Evolutionary conservation across 2,888 invertebrate species (phyloP), one percentile per base, ranked within the genome.

Genomic region (Andrena camellia): DNA sequence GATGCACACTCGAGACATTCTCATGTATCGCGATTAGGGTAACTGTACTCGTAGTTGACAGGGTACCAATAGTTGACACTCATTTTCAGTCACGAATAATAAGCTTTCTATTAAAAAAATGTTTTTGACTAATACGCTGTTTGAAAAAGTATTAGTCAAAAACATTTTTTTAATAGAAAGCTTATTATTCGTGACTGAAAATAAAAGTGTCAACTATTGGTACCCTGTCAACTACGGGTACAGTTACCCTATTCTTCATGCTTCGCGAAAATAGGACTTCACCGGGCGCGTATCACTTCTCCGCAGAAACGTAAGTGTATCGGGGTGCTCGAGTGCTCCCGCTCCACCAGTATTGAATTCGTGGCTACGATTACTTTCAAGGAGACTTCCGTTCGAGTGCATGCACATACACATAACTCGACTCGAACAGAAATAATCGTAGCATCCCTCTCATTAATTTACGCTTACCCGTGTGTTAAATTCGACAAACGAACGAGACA

Each of bases 1-100:
- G 70, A 67, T 42, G 33, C 60, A 66, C 57, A 66, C 66, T 72
- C 48, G 70, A 70, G 79, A 83, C 52, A 83, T 76, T 71, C 73
- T 79, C 63, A 73, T 67, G 73, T 70, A 52, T 54, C 48, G 66
- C 80, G 71, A 83, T 84, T 76, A n/a, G n/a, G n/a, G n/a, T n/a
- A n/a, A n/a, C n/a, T n/a, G n/a, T n/a, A n/a, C n/a, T n/a, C n/a
- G n/a, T n/a, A n/a, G n/a, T n/a, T n/a, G n/a, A n/a, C n/a, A n/a
- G n/a, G n/a, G n/a, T n/a, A n/a, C n/a, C n/a, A n/a, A n/a, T n/a
- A n/a, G n/a, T n/a, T n/a, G n/a, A n/a, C n/a, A n/a, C n/a, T n/a
- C n/a, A n/a, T n/a, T n/a, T n/a, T n/a, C n/a, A n/a, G n/a, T n/a
- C n/a, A n/a, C n/a, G n/a, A n/a, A n/a, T n/a, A n/a, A n/a, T n/a